Evolutionary conservation across 2,113 vertebrate species (phyloP), one percentile per base, ranked within the genome.

Genomic region (Talpa occidentalis): DNA sequence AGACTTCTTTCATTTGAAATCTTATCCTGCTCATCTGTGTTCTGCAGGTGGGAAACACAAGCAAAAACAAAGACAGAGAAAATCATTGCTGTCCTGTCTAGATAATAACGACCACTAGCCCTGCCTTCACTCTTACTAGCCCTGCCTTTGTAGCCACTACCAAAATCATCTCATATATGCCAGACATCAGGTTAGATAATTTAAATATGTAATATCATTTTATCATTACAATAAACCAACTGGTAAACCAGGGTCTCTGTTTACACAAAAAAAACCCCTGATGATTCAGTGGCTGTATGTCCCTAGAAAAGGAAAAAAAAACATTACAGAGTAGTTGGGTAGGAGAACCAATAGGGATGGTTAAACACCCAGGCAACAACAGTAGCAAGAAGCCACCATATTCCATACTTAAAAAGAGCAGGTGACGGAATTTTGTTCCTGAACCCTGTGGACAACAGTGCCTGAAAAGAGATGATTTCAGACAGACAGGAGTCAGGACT

Each of bases 381-480:
- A 60, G 15, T 21, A 42, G n/a, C 44, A 28, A 19, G 37, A 91
- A 24, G 37, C 6, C 9, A 14, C 56, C 12, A 7, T 22, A 59
- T 24, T 2, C 8, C 32, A 73, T 5, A 30, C 4, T 0, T 0
- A 1, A 6, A 54, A 62, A n/a, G 14, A 16, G 1, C 52, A 56
- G 30, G 15, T 35, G 10, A 60, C 35, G 37, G 5, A 24, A 2
- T 6, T 3, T 14, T 37, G 24, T 6, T 78, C 10, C 60, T 54
- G 54, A 81, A 30, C 3, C 9, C 5, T 6, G 9, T n/a, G 37
- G 79, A 1, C 8, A 30, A 12, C 62, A 3, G 28, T 69, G 5
- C 16, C 80, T 60, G 10, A 64, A 6, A 90, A 69, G 26, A 26
- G 2, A 9, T 10, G 4, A 66, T 2, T 11, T 4, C 59, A 24